These are phyloP conservation scores for Microcebus tavaratra DNA, from an alignment of 2,113 vertebrate genomes.

Conservation along the genomic window DNA sequence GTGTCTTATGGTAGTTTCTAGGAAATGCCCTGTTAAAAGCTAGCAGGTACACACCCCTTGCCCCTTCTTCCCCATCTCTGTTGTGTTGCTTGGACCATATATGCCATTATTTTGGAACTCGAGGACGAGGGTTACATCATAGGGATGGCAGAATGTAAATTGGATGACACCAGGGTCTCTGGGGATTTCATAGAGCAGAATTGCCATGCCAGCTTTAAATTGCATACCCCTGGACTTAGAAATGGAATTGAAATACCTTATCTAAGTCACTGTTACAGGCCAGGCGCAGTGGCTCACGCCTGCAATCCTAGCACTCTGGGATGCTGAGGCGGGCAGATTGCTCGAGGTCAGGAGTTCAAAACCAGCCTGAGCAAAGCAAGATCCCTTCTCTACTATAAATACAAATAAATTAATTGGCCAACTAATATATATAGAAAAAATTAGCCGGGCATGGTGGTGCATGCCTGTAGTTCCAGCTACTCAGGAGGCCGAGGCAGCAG, in stretches of 20 bases:
- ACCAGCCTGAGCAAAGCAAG: too few species aligned
- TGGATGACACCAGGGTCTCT: not conserved
- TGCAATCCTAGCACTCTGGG: too few species aligned
- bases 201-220: not conserved
- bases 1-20: not conserved
- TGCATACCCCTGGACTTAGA: not conserved
- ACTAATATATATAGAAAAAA: too few species aligned
- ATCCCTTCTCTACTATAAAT: too few species aligned
- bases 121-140: not conserved
- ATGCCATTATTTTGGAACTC: not conserved
- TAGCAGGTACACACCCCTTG: not conserved
- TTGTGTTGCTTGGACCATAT: not conserved
- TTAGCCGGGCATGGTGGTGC: too few species aligned
- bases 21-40: not conserved
- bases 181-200: not conserved
- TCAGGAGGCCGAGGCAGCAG: too few species aligned
- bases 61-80: not conserved
- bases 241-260: not conserved
- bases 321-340: too few species aligned
- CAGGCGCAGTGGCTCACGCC: too few species aligned
- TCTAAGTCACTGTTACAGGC: not conserved
- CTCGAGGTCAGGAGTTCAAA: too few species aligned
- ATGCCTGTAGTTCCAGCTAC: too few species aligned
- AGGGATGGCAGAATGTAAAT: not conserved
- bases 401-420: too few species aligned